Evolutionary conservation across 2,113 vertebrate genomes (phyloP).

Genomic region (Cololabis saira): DNA sequence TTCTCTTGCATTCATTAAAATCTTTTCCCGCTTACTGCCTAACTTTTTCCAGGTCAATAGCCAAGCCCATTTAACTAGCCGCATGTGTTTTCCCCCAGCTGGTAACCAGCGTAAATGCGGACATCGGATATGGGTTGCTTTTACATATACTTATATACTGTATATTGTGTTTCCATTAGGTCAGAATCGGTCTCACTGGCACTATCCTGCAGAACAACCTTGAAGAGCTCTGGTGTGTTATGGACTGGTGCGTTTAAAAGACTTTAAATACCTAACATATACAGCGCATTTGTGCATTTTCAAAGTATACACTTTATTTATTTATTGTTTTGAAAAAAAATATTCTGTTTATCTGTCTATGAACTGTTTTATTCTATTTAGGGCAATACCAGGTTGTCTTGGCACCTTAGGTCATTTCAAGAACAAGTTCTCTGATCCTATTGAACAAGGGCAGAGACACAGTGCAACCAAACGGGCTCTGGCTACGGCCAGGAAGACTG

Average conservation of each 20-base stretch:
- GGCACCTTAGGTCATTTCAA: conserved; percentile 86
- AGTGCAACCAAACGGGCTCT: conserved; percentile 91
- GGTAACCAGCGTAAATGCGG: too few species aligned
- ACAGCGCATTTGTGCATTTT: background rate
- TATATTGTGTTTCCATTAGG: conserved; percentile 51
- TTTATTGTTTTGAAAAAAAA: background rate
- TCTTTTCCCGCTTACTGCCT: too few species aligned
- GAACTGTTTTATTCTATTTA: conserved; percentile 53
- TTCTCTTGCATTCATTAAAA: too few species aligned
- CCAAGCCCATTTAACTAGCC: too few species aligned
- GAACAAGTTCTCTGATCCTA: conserved; percentile 89
- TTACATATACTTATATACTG: too few species aligned
- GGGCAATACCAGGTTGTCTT: conserved; percentile 92
- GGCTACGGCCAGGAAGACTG: conserved; percentile 88
- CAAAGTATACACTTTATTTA: background rate
- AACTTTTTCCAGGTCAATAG: too few species aligned
- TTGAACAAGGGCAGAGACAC: conserved; percentile 93
- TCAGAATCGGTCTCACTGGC: conserved; percentile 95
- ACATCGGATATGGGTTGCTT: too few species aligned
- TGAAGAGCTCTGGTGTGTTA: conserved; percentile 97
- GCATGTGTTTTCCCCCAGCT: too few species aligned
- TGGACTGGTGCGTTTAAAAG: conserved; percentile 88
- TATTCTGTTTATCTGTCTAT: background rate
- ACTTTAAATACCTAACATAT: background rate
- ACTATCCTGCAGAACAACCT: conserved; percentile 97